These are phyloP conservation scores for Oscheius sp. DNA, from an alignment of 1,140 invertebrate species.

Conservation along the genomic window DNA sequence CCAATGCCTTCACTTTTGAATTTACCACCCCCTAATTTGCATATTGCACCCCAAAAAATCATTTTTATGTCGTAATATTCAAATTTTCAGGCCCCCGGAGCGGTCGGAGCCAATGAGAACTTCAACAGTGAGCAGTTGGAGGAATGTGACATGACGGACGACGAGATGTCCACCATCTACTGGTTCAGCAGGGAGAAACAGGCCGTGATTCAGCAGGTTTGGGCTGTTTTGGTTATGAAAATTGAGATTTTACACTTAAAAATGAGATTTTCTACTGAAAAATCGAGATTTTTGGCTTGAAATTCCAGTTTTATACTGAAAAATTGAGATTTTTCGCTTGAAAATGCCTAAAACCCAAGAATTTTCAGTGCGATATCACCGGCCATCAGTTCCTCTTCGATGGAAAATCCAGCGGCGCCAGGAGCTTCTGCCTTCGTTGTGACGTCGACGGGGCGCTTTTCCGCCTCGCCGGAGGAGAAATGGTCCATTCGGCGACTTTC, in stretches of 20 bases:
- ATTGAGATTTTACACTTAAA: not conserved
- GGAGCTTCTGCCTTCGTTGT: not conserved
- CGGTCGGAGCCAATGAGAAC: not conserved
- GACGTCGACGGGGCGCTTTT: conserved; percentile 6
- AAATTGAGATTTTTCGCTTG: too few species aligned
- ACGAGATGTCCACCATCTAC: conserved; percentile 2
- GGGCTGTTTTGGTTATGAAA: not conserved
- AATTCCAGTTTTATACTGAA: too few species aligned
- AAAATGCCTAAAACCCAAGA: too few species aligned
- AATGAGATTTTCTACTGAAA: not conserved
- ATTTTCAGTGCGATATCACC: conserved; percentile 8
- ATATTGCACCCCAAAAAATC: too few species aligned
- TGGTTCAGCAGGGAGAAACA: conserved; percentile 4
- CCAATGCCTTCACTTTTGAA: too few species aligned
- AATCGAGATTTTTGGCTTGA: not conserved
- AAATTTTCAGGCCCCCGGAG: not conserved
- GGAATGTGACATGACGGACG: conserved; percentile 12
- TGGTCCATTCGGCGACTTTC: not conserved
- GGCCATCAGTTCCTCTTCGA: conserved; percentile 9
- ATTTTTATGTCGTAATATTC: too few species aligned
- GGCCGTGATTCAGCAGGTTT: not conserved
- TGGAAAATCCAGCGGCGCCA: not conserved
- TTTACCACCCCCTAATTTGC: too few species aligned
- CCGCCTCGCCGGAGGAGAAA: not conserved
- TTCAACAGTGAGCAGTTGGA: conserved; percentile 6